Percentiles rank a stretch among this genome's conserved stretches.
Evolutionary conservation across 2,888 invertebrate genomes (phyloP).

Genomic region (Brachyptera putata): DNA sequence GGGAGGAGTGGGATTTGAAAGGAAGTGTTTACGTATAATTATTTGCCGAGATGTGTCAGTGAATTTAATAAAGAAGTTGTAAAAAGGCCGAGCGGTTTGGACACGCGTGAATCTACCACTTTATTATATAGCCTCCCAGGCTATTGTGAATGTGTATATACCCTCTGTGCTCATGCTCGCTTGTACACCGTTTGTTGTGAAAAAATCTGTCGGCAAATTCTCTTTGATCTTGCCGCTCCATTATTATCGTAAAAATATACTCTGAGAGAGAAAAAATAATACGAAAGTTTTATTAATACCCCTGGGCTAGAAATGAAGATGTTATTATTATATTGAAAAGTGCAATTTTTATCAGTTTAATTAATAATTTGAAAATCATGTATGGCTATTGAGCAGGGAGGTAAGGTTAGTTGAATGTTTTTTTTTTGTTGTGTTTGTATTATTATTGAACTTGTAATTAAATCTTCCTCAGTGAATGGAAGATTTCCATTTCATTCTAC

Average conservation of each 20-base stretch:
- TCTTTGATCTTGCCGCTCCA: constrained; percentile 21
- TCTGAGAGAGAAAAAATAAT: too few relatives aligned
- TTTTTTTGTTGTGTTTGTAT: too few relatives aligned
- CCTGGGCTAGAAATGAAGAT: too few relatives aligned
- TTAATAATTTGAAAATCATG: too few relatives aligned
- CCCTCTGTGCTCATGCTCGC: not conserved
- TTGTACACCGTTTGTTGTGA: not conserved
- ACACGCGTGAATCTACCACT: not conserved
- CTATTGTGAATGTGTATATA: not conserved
- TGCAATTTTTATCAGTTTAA: too few relatives aligned
- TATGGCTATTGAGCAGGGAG: too few relatives aligned
- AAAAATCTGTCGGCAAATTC: constrained; percentile 1
- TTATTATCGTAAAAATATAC: constrained; percentile 10
- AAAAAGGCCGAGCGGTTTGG: not conserved
- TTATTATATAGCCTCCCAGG: not conserved
- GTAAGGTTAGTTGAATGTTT: too few relatives aligned
- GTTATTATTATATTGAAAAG: too few relatives aligned
- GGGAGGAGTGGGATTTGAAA: not conserved
- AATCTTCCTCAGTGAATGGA: too few relatives aligned
- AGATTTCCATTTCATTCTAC: too few relatives aligned
- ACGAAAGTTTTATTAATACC: too few relatives aligned
- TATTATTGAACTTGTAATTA: too few relatives aligned
- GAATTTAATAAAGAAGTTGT: constrained; percentile 5
- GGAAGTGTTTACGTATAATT: constrained; percentile 23
- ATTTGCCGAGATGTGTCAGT: constrained; percentile 24